phyloP scores from a whole-genome alignment of 2,888 invertebrate genomes.

The Merodon equestris region DNA sequence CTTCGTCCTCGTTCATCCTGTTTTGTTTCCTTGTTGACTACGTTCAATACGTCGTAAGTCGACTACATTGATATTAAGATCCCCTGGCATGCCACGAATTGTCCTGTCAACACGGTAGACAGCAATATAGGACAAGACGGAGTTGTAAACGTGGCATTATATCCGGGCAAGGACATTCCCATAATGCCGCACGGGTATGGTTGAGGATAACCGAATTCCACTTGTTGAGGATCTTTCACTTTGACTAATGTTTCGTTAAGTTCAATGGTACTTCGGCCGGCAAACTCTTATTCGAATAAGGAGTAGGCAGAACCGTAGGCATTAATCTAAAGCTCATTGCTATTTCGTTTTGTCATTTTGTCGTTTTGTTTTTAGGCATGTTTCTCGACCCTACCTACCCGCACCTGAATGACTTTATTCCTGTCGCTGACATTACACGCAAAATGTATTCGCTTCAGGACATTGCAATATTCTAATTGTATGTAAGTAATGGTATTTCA shows the following conservation, averaged over 20 bases:
- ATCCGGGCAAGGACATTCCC: background rate
- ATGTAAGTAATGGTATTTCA: constrained; percentile 42
- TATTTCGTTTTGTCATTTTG: constrained; percentile 34
- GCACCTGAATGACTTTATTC: constrained; percentile 50
- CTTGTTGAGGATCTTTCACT: constrained; percentile 66
- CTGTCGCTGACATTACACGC: constrained; percentile 60
- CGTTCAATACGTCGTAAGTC: constrained; percentile 56
- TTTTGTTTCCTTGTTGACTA: constrained; percentile 47
- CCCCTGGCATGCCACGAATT: constrained; percentile 60
- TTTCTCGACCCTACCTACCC: constrained; percentile 14
- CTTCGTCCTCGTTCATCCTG: constrained; percentile 38
- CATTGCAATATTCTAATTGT: constrained; percentile 12
- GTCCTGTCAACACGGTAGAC: constrained; percentile 46
- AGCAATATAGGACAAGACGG: constrained; percentile 34
- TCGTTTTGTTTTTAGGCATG: constrained; percentile 38
- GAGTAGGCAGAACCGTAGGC: constrained; percentile 10
- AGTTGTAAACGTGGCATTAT: too few species aligned
- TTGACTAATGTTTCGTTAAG: constrained; percentile 68
- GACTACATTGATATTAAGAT: constrained; percentile 54
- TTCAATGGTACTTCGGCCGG: constrained; percentile 58
- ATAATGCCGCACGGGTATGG: background rate
- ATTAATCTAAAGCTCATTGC: constrained; percentile 33
- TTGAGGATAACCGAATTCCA: constrained; percentile 58
- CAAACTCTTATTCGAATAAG: background rate
- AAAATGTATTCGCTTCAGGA: constrained; percentile 34